Evolutionary conservation across 2,113 vertebrate species (phyloP).

Genomic region (Capreolus pygargus): DNA sequence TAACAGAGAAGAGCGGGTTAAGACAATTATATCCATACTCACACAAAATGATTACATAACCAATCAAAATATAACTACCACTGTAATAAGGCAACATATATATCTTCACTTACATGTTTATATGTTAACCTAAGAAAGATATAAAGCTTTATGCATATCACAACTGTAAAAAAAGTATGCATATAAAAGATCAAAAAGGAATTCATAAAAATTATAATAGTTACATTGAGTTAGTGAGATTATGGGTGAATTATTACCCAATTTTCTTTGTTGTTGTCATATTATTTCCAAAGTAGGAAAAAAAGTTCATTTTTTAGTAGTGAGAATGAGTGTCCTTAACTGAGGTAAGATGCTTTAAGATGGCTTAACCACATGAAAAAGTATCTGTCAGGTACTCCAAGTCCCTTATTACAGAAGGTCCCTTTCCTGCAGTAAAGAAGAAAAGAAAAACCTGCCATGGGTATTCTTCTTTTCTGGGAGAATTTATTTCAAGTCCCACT

Average conservation of each 20-base stretch:
- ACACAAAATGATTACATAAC: neutral
- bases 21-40: neutral
- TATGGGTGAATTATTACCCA: neutral
- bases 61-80: neutral
- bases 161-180: neutral
- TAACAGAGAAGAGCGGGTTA: neutral
- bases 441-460: neutral
- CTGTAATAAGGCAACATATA: neutral
- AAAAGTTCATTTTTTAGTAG: neutral
- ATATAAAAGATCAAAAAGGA: neutral
- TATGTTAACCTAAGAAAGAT: neutral
- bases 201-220: neutral
- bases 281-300: neutral
- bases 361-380: neutral
- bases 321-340: neutral
- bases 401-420: neutral
- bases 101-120: neutral
- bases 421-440: neutral
- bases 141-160: neutral
- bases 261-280: neutral
- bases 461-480: neutral
- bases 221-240: neutral
- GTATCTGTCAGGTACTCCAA: neutral
- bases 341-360: neutral
- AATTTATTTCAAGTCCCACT: neutral